Base-by-base conservation (phyloP, 2,888 invertebrate genomes). In the Notodonta ziczac region DNA sequence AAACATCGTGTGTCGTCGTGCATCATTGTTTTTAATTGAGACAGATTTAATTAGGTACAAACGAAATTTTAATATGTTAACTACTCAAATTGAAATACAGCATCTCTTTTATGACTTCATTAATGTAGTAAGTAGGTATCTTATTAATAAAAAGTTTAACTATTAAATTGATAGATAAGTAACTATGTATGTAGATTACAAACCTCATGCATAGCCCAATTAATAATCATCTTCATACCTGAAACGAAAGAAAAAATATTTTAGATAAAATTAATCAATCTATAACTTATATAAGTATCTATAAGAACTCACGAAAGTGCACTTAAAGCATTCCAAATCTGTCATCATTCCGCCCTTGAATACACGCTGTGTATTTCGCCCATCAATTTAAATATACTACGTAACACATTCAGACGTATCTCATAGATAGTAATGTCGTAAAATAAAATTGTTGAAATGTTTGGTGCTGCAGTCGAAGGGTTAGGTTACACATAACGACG, bases 401-500 rank as follows among this genome's bases (percentile, higher is more conserved):
- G 82, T 83, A 77, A 82, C 83, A 83, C 84, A 85, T 89, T 86
- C 82, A 79, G 80, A 77, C 78, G 77, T 86, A 87, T 88, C 84
- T 86, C 72, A 67, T 69, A 86, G 86, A 89, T 88, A 88, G 78
- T 77, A 16, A 71, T 69, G 74, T 86, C 87, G 81, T 90, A 87
- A 88, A 88, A 87, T 84, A 83, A 87, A 86, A 82, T 70, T 73
- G 79, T 78, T 78, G 68, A 78, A 80, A 77, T 76, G 76, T 75
- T 79, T 63, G 65, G 74, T 70, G 61, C 69, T 70, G 79, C 76
- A 77, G 73, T 55, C 46, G 66, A 69, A 81, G 84, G 84, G 81
- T 79, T 80, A 66, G 67, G 72, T 74, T 65, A 56, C 59, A 76
- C 50, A 10, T 9, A 16, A 16, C 16, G 50, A 16, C 4, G 16